Base-by-base conservation (phyloP, 2,888 invertebrate genomes). In the Pristionchus fissidentatus region DNA sequence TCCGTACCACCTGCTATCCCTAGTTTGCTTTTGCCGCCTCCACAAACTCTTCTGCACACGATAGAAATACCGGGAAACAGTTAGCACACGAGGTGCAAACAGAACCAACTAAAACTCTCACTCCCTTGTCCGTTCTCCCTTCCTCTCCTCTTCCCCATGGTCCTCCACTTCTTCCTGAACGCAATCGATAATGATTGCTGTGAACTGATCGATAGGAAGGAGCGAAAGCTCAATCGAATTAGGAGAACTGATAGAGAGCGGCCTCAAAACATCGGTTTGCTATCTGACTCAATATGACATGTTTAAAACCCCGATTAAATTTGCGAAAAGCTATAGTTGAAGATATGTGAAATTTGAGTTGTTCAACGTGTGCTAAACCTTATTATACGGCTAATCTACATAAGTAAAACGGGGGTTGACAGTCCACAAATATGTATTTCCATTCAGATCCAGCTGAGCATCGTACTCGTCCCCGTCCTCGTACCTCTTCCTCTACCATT, bases 381-480 rank as follows among this genome's bases (percentile, higher is more conserved):
- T n/a, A n/a, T n/a, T n/a, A n/a, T n/a, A n/a, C n/a, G n/a, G n/a
- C n/a, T n/a, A n/a, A n/a, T n/a, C n/a, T n/a, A n/a, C n/a, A n/a
- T n/a, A n/a, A n/a, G n/a, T n/a, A n/a, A n/a, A n/a, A n/a, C n/a
- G n/a, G n/a, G n/a, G n/a, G n/a, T n/a, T n/a, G n/a, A n/a, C n/a
- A n/a, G n/a, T n/a, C n/a, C n/a, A n/a, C n/a, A n/a, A n/a, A n/a
- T n/a, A 32, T 62, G 3, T 13, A 73, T 43, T 1, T n/a, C 35
- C 2, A 7, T 83, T 0, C 38, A 83, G 83, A 83, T 57, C 38
- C 73, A 0, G 29, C 73, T 41, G 83, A 83, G 75, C 73, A 75
- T 15, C 49, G 83, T 0, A 52, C 57, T 0, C 35, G 43, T 10
- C 75, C 38, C 10, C 41, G 55, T 41, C 73, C 62, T 41, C 75